Evolutionary conservation across 2,113 vertebrate genomes (phyloP).

Genomic region (Dasyprocta punctata): DNA sequence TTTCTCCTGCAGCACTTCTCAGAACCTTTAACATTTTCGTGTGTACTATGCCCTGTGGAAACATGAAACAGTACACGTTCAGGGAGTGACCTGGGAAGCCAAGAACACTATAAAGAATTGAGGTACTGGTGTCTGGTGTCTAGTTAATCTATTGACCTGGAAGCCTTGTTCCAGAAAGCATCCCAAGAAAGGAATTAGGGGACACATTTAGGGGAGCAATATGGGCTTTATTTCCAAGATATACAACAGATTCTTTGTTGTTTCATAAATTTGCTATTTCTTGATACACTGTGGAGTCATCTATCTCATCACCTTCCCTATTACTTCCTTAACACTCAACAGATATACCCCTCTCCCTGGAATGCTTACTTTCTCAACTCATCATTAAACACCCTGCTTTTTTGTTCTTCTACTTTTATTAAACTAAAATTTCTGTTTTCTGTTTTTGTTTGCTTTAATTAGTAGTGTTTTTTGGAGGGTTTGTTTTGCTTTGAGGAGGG

Average conservation of each 20-base stretch:
- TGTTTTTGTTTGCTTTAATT: background rate
- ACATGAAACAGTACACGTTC: background rate
- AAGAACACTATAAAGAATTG: too few species aligned
- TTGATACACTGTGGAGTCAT: background rate
- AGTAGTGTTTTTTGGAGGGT: background rate
- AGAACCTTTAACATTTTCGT: background rate
- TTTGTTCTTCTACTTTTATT: background rate
- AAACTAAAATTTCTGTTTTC: background rate
- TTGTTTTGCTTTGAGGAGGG: too few species aligned
- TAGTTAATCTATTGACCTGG: background rate
- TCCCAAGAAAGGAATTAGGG: background rate
- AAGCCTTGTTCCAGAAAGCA: background rate
- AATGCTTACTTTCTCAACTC: background rate
- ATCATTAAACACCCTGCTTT: background rate
- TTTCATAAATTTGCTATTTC: background rate
- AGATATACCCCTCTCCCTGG: background rate
- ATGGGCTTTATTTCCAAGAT: background rate
- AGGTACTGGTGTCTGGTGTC: too few species aligned
- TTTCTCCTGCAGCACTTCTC: background rate
- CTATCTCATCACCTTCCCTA: background rate
- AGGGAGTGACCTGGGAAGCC: too few species aligned
- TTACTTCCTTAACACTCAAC: background rate
- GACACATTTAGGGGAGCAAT: background rate
- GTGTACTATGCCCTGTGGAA: too few species aligned
- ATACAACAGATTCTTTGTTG: background rate